Percentiles rank a stretch among this genome's conserved stretches.
Evolutionary conservation across 2,113 vertebrate genomes (phyloP).

Genomic region (Ictalurus furcatus): DNA sequence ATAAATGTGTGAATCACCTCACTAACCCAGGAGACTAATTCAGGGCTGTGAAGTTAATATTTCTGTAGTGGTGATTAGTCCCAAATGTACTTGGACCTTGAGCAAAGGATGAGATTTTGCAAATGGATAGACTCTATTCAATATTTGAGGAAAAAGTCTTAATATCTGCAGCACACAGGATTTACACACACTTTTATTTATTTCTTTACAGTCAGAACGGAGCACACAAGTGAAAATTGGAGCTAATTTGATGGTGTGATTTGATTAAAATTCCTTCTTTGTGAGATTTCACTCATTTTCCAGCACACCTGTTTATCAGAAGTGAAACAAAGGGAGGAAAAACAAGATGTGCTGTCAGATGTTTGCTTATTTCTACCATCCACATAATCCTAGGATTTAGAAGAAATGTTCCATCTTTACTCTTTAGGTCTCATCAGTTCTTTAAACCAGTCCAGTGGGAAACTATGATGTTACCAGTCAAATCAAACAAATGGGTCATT

Average conservation of each 20-base stretch:
- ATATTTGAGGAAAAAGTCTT: background rate
- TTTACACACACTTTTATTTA: background rate
- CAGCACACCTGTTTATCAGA: background rate
- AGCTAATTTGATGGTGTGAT: background rate
- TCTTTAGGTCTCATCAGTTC: background rate
- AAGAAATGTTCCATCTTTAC: background rate
- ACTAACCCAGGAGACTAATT: background rate
- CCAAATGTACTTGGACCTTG: background rate
- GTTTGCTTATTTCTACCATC: background rate
- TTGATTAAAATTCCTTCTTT: background rate
- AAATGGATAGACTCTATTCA: background rate
- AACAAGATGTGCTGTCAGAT: background rate
- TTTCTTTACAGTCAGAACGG: background rate
- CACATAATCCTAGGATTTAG: background rate
- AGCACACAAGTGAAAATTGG: background rate
- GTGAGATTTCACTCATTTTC: background rate
- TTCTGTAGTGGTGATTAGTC: background rate
- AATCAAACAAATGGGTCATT: background rate
- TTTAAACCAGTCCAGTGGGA: background rate
- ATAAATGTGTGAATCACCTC: background rate
- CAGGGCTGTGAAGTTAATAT: background rate
- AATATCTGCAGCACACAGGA: background rate
- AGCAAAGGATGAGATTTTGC: background rate
- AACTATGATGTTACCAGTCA: background rate
- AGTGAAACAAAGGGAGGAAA: background rate